phyloP scores from a whole-genome alignment of 1,140 invertebrate species.

The Saccostrea glomerata region DNA sequence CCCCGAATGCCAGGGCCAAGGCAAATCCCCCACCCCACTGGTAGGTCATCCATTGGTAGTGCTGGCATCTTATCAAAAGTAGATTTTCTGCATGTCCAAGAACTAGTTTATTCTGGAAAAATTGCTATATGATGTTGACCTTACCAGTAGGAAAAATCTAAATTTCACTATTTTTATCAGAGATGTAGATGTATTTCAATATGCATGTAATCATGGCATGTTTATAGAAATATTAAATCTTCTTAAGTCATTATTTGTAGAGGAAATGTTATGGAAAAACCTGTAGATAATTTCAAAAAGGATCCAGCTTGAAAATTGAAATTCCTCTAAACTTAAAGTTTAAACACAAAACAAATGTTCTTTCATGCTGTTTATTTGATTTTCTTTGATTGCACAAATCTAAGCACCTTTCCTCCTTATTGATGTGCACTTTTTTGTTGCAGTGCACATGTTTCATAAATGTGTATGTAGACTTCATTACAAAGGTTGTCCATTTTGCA shows the following conservation, averaged over 20 bases:
- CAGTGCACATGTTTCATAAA: neutral
- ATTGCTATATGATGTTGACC: neutral
- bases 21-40: constrained; percentile 19
- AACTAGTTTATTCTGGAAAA: neutral
- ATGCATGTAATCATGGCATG: neutral
- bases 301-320: neutral
- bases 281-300: neutral
- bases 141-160: neutral
- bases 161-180: neutral
- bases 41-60: constrained; percentile 15
- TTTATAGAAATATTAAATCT: neutral
- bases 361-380: neutral
- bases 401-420: neutral
- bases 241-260: neutral
- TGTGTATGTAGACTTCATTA: neutral
- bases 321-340: neutral
- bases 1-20: constrained; percentile 26
- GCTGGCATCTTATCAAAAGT: neutral
- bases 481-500: neutral
- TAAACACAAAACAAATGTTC: neutral
- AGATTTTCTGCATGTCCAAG: constrained; percentile 3
- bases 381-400: neutral
- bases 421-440: neutral
- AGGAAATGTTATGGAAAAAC: neutral
- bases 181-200: neutral